Evolutionary conservation across 2,888 invertebrate genomes (phyloP).

Genomic region (Serripes groenlandicus): DNA sequence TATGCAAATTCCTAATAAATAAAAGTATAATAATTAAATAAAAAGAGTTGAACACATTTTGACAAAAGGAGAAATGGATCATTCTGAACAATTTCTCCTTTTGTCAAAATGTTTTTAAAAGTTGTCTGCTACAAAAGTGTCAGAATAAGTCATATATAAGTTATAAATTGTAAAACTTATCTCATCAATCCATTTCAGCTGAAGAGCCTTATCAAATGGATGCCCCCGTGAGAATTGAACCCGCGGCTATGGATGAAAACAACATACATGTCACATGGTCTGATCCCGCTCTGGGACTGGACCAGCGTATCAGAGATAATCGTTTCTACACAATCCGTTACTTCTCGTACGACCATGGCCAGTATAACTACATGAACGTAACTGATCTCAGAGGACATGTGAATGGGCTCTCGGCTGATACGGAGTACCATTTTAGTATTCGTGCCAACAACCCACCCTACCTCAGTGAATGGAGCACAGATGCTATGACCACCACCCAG

Average conservation of each 20-base stretch:
- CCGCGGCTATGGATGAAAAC: constrained; percentile 23
- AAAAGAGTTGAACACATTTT: too few relatives aligned
- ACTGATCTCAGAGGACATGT: constrained; percentile 49
- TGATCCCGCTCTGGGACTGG: constrained; percentile 50
- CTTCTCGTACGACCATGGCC: constrained; percentile 54
- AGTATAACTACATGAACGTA: constrained; percentile 56
- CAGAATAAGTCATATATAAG: neutral
- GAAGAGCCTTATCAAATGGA: constrained; percentile 63
- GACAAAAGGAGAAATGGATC: neutral
- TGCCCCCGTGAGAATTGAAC: constrained; percentile 36
- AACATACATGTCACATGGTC: constrained; percentile 47
- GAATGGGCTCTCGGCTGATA: constrained; percentile 37
- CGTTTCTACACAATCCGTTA: constrained; percentile 62
- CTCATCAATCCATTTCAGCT: constrained; percentile 21
- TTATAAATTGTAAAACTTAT: neutral
- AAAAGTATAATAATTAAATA: too few relatives aligned
- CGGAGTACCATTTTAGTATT: constrained; percentile 56
- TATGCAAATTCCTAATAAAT: too few relatives aligned
- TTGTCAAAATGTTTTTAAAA: neutral
- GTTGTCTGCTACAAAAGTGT: neutral
- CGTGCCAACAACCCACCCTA: constrained; percentile 64
- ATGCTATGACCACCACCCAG: constrained; percentile 33
- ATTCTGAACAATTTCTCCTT: neutral
- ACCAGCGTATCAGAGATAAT: constrained; percentile 58
- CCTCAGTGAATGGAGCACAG: constrained; percentile 62